Conservation (phyloP, 2,888 invertebrate genomes). For the Rhaphigaster nebulosa region DNA sequence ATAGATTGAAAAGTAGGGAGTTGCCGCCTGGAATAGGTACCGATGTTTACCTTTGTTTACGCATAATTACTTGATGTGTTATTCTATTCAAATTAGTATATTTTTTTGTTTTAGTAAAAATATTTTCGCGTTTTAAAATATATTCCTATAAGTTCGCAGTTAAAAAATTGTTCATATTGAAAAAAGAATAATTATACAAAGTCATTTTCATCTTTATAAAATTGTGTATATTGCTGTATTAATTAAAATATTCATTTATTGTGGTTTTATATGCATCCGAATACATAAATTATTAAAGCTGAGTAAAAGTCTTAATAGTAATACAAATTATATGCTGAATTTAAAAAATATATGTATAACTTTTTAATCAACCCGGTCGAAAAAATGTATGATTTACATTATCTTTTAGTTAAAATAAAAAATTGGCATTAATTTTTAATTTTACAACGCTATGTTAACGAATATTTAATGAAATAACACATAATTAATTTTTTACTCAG, state of each 20-base stretch:
- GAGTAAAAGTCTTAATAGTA: neutral
- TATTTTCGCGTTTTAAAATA: neutral
- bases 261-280: neutral
- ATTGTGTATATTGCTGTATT: neutral
- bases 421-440: neutral
- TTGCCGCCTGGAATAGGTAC: neutral
- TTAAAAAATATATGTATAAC: neutral
- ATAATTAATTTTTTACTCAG: slow-evolving; percentile 31
- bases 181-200: neutral
- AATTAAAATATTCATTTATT: neutral
- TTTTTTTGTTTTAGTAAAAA: neutral
- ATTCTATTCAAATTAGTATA: neutral
- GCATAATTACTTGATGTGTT: neutral
- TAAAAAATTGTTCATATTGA: neutral
- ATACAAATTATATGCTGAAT: neutral
- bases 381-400: neutral
- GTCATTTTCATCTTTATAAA: neutral
- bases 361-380: neutral
- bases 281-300: neutral
- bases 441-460: neutral
- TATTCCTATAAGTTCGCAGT: neutral
- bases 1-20: neutral
- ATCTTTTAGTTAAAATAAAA: neutral
- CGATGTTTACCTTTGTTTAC: slow-evolving; percentile 13
- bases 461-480: neutral